Base-by-base conservation (phyloP, 1,140 invertebrate species). In the Lepidurus arcticus region DNA sequence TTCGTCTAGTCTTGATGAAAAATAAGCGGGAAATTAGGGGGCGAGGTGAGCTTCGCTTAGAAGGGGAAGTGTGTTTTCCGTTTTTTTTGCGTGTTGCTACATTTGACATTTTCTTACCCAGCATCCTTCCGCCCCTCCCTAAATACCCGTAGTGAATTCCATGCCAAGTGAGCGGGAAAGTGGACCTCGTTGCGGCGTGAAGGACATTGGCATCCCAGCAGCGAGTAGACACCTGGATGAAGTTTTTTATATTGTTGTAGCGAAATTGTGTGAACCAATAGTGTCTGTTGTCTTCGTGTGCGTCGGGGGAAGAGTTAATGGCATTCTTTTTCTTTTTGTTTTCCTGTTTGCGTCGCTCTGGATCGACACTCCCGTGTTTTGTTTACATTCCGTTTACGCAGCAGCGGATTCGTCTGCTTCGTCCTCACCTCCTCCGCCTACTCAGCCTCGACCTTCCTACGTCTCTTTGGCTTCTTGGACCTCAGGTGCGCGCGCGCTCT, bases 391-490 rank as follows among this genome's bases (percentile, higher is more conserved):
- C 53, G 53, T 65, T 65, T 65, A n/a, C 16, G 53, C 53, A 13
- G 21, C 53, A 65, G 53, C 53, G 53, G 53, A 65, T 65, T 65
- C 53, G 53, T 65, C 53, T 65, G 53, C 53, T 65, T 65, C 53
- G 53, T 65, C 53, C 53, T 65, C 53, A 65, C 53, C 53, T 65
- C 53, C 53, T 65, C 53, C 53, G 53, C 53, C 53, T 65, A 65
- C 53, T 65, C 53, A 65, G 53, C 53, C 53, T 65, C 53, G 53
- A 65, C 53, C 53, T 65, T 65, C 53, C 53, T 65, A 65, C 53
- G 53, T 65, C 53, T 65, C 53, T 65, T 65, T 65, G 53, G 53
- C 53, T 65, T 65, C 53, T 65, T 65, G 53, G 53, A 65, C 53
- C 53, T 65, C 53, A 65, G 53, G 53, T 65, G 53, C 53, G 53